These are phyloP conservation scores for Oscheius myriophilus DNA, from an alignment of 2,888 invertebrate species.

Conservation along the genomic window DNA sequence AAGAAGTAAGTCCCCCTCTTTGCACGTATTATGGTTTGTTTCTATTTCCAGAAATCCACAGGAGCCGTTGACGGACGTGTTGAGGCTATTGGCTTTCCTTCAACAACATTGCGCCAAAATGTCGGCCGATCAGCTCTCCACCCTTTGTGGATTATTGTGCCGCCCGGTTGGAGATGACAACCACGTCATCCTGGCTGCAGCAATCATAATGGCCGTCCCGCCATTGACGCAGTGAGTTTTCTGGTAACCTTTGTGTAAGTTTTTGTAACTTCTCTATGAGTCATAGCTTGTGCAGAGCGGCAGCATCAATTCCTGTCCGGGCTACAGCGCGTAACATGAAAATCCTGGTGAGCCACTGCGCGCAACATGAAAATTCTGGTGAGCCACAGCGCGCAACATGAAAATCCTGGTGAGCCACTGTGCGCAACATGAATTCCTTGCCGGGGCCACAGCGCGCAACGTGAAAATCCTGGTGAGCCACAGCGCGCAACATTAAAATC, in stretches of 20 bases:
- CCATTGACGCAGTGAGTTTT: conserved; percentile 36
- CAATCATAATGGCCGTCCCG: conserved; percentile 38
- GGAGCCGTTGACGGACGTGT: conserved; percentile 5
- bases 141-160: conserved; percentile 1
- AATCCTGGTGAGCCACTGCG: too few relatives aligned
- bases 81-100: conserved; percentile 4
- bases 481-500: too few relatives aligned
- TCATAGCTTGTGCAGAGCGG: background rate
- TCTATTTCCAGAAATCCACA: conserved; percentile 4
- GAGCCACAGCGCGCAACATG: too few relatives aligned
- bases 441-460: too few relatives aligned
- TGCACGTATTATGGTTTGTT: background rate
- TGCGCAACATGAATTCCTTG: too few relatives aligned
- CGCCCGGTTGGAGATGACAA: conserved; percentile 25
- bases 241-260: background rate
- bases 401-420: too few relatives aligned
- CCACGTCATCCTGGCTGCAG: conserved; percentile 37
- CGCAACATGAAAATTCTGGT: too few relatives aligned
- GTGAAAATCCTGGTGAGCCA: too few relatives aligned
- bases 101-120: conserved; percentile 23
- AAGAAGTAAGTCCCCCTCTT: conserved; percentile 11
- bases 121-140: conserved; percentile 5
- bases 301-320: background rate
- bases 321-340: too few relatives aligned
- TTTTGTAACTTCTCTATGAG: background rate